Base-by-base conservation (phyloP, 2,113 vertebrate genomes). In the Toxotes jaculatrix region DNA sequence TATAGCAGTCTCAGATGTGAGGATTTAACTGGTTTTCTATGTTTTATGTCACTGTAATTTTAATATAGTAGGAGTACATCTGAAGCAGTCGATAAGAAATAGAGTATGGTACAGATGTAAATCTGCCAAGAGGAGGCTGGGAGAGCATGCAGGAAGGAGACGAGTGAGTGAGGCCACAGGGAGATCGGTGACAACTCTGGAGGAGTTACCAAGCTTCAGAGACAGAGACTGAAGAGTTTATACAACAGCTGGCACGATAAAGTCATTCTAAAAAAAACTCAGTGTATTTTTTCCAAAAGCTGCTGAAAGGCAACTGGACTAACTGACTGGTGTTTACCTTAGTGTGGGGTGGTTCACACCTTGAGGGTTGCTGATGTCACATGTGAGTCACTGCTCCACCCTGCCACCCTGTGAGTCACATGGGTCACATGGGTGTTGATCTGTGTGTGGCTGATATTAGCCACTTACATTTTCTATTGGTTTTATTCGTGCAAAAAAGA, bases 401-500 rank as follows among this genome's bases (percentile, higher is more conserved):
- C 27, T 27, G 27, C 27, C 27, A 27, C 27, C 27, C 27, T 27
- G 27, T 27, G 27, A 27, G 27, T 27, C 27, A 27, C 27, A 27
- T 27, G 27, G 27, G 27, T 27, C 27, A 27, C 27, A 27, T 27
- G 27, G 27, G 27, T 27, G 27, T 27, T 27, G 27, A 27, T 27
- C 27, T 27, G 27, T 27, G 27, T 27, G 27, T 27, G 27, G 27
- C 27, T 27, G 27, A 27, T 27, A 27, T 27, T 27, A 27, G 27
- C 27, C 27, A 27, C 27, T 34, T 17, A 62, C 10, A 56, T 36
- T 13, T 40, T 72, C 16, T 40, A 40, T 51, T 45, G 21, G 4
- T 79, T 68, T 68, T 77, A 74, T 63, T 79, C 42, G 51, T 63
- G 36, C 62, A 32, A 51, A 68, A 3, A 51, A 7, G 31, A 12